Evolutionary conservation across 2,888 invertebrate genomes (phyloP).

Genomic region (Nephrotoma guestfalica): DNA sequence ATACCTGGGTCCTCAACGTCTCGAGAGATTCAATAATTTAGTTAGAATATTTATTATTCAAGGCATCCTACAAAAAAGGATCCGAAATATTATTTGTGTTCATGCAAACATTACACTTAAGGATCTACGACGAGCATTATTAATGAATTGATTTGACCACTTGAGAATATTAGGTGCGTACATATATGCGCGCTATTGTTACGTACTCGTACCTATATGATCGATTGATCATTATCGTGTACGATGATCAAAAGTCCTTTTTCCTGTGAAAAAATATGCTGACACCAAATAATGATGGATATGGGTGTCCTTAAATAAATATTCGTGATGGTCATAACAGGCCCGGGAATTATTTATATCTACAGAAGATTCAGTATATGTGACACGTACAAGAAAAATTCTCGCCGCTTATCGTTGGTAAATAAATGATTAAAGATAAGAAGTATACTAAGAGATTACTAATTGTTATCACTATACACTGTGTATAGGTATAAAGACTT

Average conservation of each 20-base stretch:
- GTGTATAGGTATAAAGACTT: not conserved
- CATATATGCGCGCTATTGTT: not conserved
- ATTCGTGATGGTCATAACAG: not conserved
- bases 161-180: not conserved
- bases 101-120: not conserved
- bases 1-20: not conserved
- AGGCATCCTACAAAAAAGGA: not conserved
- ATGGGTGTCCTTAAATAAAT: not conserved
- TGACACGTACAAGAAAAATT: not conserved
- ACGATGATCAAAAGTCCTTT: not conserved
- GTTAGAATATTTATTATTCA: not conserved
- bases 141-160: not conserved
- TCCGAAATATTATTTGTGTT: not conserved
- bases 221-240: not conserved
- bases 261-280: not conserved
- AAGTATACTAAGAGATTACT: not conserved
- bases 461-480: not conserved
- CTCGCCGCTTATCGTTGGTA: not conserved
- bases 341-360: not conserved
- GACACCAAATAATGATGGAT: not conserved
- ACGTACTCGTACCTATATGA: not conserved
- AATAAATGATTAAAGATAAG: not conserved
- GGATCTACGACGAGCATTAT: not conserved
- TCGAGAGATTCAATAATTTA: not conserved
- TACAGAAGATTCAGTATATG: not conserved